Conservation (phyloP, 2,888 invertebrate species). For the Gonocerus acuteangulatus region DNA sequence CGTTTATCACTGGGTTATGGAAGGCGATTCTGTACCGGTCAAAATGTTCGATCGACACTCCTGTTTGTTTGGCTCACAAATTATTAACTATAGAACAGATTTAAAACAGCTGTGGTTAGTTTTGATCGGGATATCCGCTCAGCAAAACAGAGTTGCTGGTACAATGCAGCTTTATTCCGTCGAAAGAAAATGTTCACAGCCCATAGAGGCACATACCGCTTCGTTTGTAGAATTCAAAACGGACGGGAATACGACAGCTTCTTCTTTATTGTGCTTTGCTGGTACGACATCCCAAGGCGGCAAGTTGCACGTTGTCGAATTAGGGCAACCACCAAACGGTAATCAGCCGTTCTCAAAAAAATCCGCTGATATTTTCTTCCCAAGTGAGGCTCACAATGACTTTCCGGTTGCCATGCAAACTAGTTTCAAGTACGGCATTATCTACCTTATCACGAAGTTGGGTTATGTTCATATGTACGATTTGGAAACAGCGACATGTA, state of each 20-base stretch:
- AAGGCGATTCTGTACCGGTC: constrained; percentile 53
- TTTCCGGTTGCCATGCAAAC: constrained; percentile 66
- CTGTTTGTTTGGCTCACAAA: constrained; percentile 91
- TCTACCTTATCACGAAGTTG: constrained; percentile 61
- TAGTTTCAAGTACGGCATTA: constrained; percentile 54
- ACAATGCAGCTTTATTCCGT: constrained; percentile 99
- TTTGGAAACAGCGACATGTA: constrained; percentile 58
- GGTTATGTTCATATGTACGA: constrained; percentile 63
- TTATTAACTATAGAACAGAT: constrained; percentile 97
- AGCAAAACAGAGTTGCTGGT: constrained; percentile 95
- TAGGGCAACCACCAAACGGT: constrained; percentile 55
- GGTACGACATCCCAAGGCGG: constrained; percentile 54
- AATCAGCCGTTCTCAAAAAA: constrained; percentile 97
- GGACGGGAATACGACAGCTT: constrained; percentile 52
- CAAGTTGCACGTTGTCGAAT: constrained; percentile 79
- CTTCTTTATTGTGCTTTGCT: constrained; percentile 58
- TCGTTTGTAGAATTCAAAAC: constrained; percentile 57
- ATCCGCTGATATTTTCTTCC: constrained; percentile 98
- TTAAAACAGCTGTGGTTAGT: constrained; percentile 94
- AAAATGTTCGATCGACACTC: constrained; percentile 75
- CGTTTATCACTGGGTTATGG: constrained; percentile 61
- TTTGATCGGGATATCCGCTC: constrained; percentile 74
- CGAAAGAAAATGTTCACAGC: constrained; percentile 96
- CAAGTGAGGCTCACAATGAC: constrained; percentile 78
- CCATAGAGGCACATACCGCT: constrained; percentile 86